Evolutionary conservation across 2,113 vertebrate species (phyloP).

Genomic region (Gasterosteus nipponicus): DNA sequence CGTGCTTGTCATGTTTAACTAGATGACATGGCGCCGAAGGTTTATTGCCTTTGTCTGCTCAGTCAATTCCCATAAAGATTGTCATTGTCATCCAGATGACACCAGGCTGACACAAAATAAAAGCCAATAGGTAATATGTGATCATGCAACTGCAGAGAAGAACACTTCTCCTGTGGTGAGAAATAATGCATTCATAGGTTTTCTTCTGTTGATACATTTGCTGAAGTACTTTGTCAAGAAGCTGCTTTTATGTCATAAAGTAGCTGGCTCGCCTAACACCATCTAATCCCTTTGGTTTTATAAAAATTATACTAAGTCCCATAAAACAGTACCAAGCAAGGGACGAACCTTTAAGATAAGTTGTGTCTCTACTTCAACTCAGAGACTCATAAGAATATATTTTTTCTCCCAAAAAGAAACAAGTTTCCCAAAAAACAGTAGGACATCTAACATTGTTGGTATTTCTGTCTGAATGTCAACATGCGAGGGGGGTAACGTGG

Average conservation of each 20-base stretch:
- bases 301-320: conserved; percentile 27
- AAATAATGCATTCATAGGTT: neutral
- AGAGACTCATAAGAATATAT: conserved; percentile 22
- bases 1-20: neutral
- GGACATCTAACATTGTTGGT: conserved; percentile 35
- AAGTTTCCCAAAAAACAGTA: conserved; percentile 15
- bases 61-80: neutral
- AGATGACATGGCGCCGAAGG: neutral
- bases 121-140: neutral
- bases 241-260: neutral
- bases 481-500: conserved; percentile 39
- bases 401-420: conserved; percentile 18
- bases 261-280: neutral
- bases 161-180: neutral
- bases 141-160: neutral
- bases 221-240: neutral
- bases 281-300: conserved; percentile 19
- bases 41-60: neutral
- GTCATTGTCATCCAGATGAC: neutral
- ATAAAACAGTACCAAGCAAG: conserved; percentile 2
- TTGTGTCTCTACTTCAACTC: conserved; percentile 22
- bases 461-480: conserved; percentile 52
- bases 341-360: conserved; percentile 13
- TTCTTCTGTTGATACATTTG: neutral
- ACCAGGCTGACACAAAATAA: neutral